Evolutionary conservation across 2,797 vertebrate species (phyloP).

Genomic region (Benthosema pterotum): DNA sequence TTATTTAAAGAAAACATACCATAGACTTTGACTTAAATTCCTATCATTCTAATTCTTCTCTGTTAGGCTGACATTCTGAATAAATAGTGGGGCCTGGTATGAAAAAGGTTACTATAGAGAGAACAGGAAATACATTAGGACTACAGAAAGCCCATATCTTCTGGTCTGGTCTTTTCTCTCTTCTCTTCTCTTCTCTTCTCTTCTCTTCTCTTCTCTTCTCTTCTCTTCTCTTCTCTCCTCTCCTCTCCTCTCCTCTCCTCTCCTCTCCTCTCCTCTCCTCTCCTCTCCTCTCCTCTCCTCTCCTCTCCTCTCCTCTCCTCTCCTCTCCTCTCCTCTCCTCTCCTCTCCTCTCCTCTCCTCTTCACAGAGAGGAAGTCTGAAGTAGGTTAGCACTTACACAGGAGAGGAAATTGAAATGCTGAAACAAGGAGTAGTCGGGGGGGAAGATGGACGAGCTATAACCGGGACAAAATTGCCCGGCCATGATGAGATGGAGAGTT

Average conservation of each 20-base stretch:
- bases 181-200: background rate
- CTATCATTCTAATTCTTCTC: too few species aligned
- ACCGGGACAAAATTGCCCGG: constrained; percentile 69
- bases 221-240: background rate
- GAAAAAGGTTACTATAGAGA: too few species aligned
- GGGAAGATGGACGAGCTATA: constrained; percentile 73
- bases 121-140: too few species aligned
- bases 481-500: constrained; percentile 69
- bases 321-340: constrained; percentile 1
- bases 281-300: constrained; percentile 11
- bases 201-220: background rate
- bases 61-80: too few species aligned
- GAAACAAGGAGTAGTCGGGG: constrained; percentile 74
- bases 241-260: background rate
- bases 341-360: constrained; percentile 11
- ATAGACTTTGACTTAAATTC: too few species aligned
- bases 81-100: too few species aligned
- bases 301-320: constrained; percentile 4
- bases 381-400: constrained; percentile 67
- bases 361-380: constrained; percentile 58
- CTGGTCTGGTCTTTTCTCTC: too few species aligned
- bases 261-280: background rate
- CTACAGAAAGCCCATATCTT: background rate
- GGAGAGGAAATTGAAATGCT: constrained; percentile 78
- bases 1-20: too few species aligned